Base-by-base conservation (phyloP, 1,140 invertebrate species). In the Oncopodura yosiiana region DNA sequence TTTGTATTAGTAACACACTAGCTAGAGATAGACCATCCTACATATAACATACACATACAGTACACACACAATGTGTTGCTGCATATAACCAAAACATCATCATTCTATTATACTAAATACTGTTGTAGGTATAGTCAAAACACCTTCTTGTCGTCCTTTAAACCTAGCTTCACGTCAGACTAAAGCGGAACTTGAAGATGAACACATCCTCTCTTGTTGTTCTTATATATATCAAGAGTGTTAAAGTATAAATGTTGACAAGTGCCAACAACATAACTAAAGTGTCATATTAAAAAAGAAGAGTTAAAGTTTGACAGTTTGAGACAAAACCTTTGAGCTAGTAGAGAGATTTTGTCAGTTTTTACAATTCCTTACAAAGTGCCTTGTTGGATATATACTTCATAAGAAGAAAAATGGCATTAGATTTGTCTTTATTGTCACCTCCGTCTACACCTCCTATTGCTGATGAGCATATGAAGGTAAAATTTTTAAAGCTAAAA, bases 151-250 rank as follows among this genome's bases (percentile, higher is more conserved):
- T 42, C 23, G 23, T 43, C n/a, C n/a, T n/a, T n/a, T n/a, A n/a
- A n/a, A 49, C 37, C 58, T 61, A 36, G 58, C 59, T 3, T 61
- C 41, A 27, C 34, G 53, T 3, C 37, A 49, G 41, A 61, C 61
- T n/a, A 64, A 64, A 36, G 58, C 59, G 48, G 62, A 64, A 23
- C 58, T 59, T 34, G 62, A 58, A 3, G 44, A 55, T 21, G 62
- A 59, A 16, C 58, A 58, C 5, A 56, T 64, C n/a, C 30, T 59
- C 6, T 61, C 61, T 48, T 61, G 61, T 23, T 32, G 61, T 4
- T 29, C 36, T 23, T 38, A 58, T 5, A 64, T 64, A 18, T 37
- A 64, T 32, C 58, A 61, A 24, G 30, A 34, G n/a, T 34, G 8
- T 34, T 34, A 34, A 8, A 34, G 8, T 34, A 34, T 34, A 34